Evolutionary conservation across 2,113 vertebrate genomes (phyloP).

Genomic region (Globicephala melas): DNA sequence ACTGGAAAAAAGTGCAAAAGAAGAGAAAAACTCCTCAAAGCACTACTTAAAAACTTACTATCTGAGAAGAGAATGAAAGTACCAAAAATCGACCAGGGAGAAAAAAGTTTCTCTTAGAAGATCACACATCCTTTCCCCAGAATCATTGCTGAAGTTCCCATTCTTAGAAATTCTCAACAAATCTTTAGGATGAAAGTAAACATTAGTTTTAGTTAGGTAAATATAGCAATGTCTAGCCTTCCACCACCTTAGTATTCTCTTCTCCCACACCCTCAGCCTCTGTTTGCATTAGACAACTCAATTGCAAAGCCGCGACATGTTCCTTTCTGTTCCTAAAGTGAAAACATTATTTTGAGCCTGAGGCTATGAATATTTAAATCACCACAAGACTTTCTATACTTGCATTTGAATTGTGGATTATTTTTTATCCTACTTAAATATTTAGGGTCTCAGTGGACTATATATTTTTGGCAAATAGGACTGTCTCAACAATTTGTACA

Average conservation of each 20-base stretch:
- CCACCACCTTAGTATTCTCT: background rate
- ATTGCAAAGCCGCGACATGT: background rate
- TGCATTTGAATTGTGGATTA: constrained; percentile 14
- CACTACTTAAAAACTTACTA: background rate
- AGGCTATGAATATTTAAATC: constrained; percentile 47
- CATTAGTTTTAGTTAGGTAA: constrained; percentile 1
- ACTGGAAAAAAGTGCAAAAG: background rate
- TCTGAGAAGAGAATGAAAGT: background rate
- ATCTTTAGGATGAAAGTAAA: background rate
- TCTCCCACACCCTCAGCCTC: background rate
- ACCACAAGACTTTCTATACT: constrained; percentile 26
- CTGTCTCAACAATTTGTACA: constrained; percentile 20
- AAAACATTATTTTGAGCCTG: constrained; percentile 26
- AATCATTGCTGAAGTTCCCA: background rate
- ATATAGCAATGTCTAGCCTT: background rate
- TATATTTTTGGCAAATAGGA: constrained; percentile 25
- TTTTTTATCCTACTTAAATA: constrained; percentile 43
- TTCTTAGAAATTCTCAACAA: constrained; percentile 47
- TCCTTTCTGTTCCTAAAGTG: background rate
- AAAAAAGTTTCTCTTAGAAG: background rate
- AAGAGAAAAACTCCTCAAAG: background rate
- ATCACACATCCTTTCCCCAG: background rate
- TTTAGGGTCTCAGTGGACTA: constrained; percentile 14
- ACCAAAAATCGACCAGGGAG: background rate
- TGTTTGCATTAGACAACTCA: constrained; percentile 4